phyloP scores from a whole-genome alignment of 1,140 invertebrate species.

The Eubasilissa regina region DNA sequence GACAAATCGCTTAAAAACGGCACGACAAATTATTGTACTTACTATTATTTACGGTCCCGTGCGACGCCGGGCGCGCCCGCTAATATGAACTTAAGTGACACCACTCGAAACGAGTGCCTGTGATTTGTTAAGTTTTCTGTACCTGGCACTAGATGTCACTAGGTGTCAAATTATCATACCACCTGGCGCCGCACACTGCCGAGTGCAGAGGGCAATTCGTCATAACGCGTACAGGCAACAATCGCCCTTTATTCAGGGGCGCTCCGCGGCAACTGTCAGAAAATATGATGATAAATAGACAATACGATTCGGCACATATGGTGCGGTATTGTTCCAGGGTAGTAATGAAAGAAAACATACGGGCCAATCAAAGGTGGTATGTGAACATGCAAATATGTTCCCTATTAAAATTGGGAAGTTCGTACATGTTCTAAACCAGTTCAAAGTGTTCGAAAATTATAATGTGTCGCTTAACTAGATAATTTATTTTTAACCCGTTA shows the following conservation, averaged over 20 bases:
- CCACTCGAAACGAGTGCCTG: constrained; percentile 6
- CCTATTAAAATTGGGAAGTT: too few relatives aligned
- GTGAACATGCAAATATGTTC: too few relatives aligned
- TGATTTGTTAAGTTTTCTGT: constrained; percentile 26
- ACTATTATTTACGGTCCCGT: too few relatives aligned
- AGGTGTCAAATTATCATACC: constrained; percentile 12
- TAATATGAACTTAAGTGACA: not conserved
- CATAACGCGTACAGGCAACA: not conserved
- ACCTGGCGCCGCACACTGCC: constrained; percentile 9
- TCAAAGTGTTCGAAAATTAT: too few relatives aligned
- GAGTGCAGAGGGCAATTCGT: constrained; percentile 16
- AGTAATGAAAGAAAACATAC: too few relatives aligned
- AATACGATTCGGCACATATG: constrained; percentile 21
- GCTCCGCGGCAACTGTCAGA: constrained; percentile 22
- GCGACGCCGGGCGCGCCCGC: not conserved
- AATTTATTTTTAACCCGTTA: too few relatives aligned
- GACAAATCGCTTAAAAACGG: too few relatives aligned
- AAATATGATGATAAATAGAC: constrained; percentile 16
- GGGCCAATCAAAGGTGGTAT: too few relatives aligned
- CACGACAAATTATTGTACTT: too few relatives aligned
- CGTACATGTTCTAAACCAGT: too few relatives aligned
- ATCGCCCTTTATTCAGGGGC: not conserved
- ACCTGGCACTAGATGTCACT: constrained; percentile 38
- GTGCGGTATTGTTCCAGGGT: too few relatives aligned
- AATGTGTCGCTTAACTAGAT: too few relatives aligned